Conservation (phyloP, 2,797 vertebrate genomes). For the Loriculus beryllinus region DNA sequence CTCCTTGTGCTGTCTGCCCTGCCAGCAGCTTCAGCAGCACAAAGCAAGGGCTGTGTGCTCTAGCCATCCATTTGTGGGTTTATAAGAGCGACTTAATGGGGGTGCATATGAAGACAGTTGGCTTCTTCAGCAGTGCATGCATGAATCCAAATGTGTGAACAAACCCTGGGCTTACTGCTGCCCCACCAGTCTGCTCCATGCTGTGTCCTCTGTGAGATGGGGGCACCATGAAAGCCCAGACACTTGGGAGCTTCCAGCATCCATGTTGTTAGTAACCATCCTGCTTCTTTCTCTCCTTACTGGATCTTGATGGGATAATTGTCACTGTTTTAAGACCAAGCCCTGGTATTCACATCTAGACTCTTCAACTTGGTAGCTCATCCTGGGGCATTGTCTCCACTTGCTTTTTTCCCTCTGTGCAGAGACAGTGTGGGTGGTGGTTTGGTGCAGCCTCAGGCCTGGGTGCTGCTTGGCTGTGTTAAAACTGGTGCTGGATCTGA, state of each 20-base stretch:
- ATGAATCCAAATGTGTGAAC: background rate
- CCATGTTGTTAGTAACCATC: too few relatives aligned
- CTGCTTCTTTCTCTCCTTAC: background rate
- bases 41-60: background rate
- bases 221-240: background rate
- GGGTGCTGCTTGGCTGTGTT: background rate
- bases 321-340: background rate
- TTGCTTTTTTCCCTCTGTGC: background rate
- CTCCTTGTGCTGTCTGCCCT: background rate
- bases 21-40: constrained; percentile 32
- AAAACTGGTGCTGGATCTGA: background rate
- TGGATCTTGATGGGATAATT: background rate
- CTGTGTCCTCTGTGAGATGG: background rate
- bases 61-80: background rate
- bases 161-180: background rate
- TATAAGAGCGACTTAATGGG: background rate
- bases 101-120: background rate
- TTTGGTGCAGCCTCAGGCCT: background rate
- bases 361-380: rapidly evolving
- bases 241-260: background rate
- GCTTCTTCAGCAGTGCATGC: background rate
- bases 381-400: background rate
- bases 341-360: background rate
- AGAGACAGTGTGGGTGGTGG: rapidly evolving
- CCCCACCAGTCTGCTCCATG: too few relatives aligned